Conservation (phyloP, 2,888 invertebrate genomes). For the Cheilosia pagana region DNA sequence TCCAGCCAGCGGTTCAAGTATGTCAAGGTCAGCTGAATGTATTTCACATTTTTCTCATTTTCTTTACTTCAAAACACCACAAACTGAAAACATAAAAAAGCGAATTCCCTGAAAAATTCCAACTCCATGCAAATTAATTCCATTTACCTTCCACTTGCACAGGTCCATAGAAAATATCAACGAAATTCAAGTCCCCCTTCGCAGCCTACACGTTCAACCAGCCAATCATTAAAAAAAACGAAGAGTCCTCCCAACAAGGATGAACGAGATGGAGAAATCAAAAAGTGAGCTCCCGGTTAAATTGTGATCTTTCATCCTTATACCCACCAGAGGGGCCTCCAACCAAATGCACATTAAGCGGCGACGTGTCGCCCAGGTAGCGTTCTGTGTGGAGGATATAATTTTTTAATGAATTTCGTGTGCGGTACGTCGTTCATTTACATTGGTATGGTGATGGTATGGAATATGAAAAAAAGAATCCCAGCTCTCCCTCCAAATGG, state of each 20-base stretch:
- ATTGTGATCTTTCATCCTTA: constrained; percentile 6
- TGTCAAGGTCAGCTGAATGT: background rate
- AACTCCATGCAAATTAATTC: constrained; percentile 27
- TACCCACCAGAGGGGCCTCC: background rate
- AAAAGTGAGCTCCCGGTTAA: constrained; percentile 11
- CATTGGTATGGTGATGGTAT: background rate
- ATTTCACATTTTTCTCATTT: background rate
- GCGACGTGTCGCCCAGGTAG: constrained; percentile 16
- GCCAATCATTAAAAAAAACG: no score
- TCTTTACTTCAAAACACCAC: background rate
- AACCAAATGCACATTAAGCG: constrained; percentile 2
- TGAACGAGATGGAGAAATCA: constrained; percentile 11
- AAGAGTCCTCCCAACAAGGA: constrained; percentile 2
- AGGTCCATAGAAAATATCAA: constrained; percentile 18
- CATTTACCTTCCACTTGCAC: constrained; percentile 14
- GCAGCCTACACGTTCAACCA: no score
- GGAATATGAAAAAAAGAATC: constrained; percentile 10
- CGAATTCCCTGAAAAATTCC: background rate
- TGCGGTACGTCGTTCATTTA: background rate
- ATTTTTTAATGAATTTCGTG: constrained; percentile 42
- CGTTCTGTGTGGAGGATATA: constrained; percentile 12
- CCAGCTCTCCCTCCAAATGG: background rate
- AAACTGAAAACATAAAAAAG: no score
- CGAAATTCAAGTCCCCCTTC: no score
- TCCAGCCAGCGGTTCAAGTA: background rate